Conservation (phyloP, 2,113 vertebrate genomes). For the Colaptes auratus region DNA sequence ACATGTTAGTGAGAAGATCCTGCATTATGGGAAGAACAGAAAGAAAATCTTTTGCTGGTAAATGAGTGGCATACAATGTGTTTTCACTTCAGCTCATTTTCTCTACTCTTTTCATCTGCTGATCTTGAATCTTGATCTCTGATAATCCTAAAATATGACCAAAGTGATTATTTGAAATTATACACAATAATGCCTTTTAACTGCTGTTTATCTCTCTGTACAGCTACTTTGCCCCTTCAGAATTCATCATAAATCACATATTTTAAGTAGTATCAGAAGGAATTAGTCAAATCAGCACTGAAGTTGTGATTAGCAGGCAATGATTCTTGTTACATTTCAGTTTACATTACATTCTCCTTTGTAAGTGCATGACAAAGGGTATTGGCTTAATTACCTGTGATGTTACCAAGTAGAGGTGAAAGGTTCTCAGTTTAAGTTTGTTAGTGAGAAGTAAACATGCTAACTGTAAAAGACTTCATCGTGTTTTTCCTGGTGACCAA, state of each 20-base stretch:
- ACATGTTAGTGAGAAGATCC: not conserved
- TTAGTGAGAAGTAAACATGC: not conserved
- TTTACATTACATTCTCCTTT: not conserved
- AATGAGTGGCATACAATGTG: not conserved
- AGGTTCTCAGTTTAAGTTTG: not conserved
- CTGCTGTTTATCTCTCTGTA: constrained; percentile 9
- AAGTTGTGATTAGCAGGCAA: constrained; percentile 16
- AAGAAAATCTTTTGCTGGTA: constrained; percentile 20
- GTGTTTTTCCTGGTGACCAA: not conserved
- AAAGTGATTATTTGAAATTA: constrained; percentile 29
- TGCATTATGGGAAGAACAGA: not conserved
- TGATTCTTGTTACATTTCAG: not conserved
- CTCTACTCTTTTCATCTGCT: not conserved
- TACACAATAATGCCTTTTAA: not conserved
- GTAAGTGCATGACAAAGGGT: not conserved
- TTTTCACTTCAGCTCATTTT: constrained; percentile 15
- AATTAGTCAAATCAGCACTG: constrained; percentile 34
- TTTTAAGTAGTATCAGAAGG: constrained; percentile 51
- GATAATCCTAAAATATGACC: constrained; percentile 11
- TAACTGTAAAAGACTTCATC: not conserved
- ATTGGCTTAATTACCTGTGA: not conserved
- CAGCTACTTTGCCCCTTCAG: constrained; percentile 27
- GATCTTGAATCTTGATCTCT: constrained; percentile 9
- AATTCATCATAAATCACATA: constrained; percentile 49
- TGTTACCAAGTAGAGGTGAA: not conserved